phyloP scores from a whole-genome alignment of 1,140 invertebrate species.

The Pentalonia nigronervosa region DNA sequence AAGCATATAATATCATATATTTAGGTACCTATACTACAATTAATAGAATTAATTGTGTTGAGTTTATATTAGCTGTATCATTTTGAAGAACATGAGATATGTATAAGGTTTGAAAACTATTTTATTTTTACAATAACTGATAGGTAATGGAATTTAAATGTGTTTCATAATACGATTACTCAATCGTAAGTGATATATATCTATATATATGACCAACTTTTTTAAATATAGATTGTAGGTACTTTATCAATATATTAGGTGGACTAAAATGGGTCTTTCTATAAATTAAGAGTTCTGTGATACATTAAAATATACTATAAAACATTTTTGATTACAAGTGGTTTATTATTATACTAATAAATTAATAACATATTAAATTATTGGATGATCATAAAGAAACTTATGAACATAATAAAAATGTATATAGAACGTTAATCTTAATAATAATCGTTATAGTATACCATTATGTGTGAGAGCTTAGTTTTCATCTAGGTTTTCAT shows the following conservation, averaged over 20 bases:
- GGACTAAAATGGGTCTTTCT: neutral
- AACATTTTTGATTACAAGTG: neutral
- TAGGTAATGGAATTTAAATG: neutral
- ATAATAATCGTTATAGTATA: slow-evolving; percentile 3
- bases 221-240: neutral
- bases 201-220: neutral
- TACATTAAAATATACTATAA: neutral
- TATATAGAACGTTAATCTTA: neutral
- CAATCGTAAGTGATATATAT: neutral
- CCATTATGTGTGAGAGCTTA: neutral
- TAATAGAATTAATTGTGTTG: neutral
- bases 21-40: neutral
- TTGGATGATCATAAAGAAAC: neutral
- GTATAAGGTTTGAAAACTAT: too few relatives aligned
- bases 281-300: neutral
- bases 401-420: neutral
- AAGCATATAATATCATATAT: neutral
- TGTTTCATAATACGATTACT: neutral
- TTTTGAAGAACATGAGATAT: too few relatives aligned
- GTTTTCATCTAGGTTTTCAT: neutral
- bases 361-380: neutral
- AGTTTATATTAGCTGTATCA: neutral
- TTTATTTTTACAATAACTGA: too few relatives aligned
- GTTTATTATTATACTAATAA: neutral
- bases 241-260: neutral